phyloP scores from a whole-genome alignment of 2,113 vertebrate species.

The Falcunculus frontatus region DNA sequence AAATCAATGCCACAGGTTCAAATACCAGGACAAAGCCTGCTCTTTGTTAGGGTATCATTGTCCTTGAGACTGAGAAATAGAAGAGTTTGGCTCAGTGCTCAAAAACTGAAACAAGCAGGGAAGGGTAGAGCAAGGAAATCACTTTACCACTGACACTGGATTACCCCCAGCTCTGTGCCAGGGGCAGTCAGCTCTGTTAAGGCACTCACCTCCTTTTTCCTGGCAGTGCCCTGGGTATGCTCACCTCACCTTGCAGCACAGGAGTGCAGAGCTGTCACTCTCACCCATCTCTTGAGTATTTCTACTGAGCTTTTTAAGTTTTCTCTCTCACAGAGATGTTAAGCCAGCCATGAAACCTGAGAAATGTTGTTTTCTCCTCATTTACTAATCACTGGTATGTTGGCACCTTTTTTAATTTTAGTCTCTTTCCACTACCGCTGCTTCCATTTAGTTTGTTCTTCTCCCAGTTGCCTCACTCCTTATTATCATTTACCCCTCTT shows the following conservation, averaged over 20 bases:
- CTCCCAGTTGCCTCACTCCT: neutral
- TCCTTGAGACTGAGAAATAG: neutral
- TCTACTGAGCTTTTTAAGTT: neutral
- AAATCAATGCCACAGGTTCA: neutral
- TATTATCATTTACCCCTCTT: neutral
- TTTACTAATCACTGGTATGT: neutral
- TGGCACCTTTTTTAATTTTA: neutral
- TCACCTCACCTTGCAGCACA: neutral
- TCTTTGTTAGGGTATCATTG: neutral
- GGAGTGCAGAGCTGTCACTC: neutral
- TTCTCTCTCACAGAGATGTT: neutral
- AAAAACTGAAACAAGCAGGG: neutral
- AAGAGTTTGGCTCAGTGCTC: neutral
- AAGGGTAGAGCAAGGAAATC: neutral
- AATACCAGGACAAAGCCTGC: neutral
- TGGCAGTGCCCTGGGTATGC: neutral
- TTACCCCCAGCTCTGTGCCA: neutral
- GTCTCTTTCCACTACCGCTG: neutral
- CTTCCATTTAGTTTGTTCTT: neutral
- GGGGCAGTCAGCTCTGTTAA: neutral
- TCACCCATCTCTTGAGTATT: neutral
- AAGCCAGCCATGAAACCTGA: neutral
- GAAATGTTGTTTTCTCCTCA: neutral
- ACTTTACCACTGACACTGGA: neutral
- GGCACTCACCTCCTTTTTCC: neutral